A percentile compares a stretch with the other conserved stretches of the same genome.
These are phyloP conservation scores for Octodon degus DNA, from an alignment of 2,113 vertebrate genomes.

Conservation along the genomic window DNA sequence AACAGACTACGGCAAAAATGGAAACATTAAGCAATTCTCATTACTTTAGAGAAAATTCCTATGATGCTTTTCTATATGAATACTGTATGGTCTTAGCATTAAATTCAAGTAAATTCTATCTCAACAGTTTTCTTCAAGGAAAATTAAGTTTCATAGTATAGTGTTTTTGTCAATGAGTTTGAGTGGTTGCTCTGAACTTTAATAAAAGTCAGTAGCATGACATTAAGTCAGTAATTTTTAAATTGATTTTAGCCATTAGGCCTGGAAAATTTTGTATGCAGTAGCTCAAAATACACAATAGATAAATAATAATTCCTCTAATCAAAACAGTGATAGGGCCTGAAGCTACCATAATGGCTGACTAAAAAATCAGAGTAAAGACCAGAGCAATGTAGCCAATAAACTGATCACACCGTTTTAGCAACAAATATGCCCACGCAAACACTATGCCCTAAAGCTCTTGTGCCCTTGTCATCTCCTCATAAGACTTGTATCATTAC, in stretches of 20 bases:
- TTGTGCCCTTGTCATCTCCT: background rate
- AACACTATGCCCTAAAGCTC: conserved; percentile 31
- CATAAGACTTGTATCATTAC: background rate
- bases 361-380: conserved; percentile 39
- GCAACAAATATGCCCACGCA: conserved; percentile 48
- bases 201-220: conserved; percentile 60
- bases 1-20: conserved; percentile 37
- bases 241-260: conserved; percentile 46
- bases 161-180: conserved; percentile 23
- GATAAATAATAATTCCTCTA: conserved; percentile 43
- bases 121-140: conserved; percentile 37
- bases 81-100: background rate
- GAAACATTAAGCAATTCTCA: conserved; percentile 40
- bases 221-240: conserved; percentile 51
- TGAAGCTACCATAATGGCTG: conserved; percentile 29
- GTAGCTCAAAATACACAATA: conserved; percentile 43
- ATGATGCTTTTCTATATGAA: background rate
- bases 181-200: conserved; percentile 57
- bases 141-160: conserved; percentile 59
- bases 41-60: conserved; percentile 30
- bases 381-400: background rate
- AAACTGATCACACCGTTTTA: conserved; percentile 2
- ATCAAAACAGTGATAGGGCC: conserved; percentile 57
- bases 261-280: background rate
- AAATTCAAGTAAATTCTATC: conserved; percentile 62